Evolutionary conservation across 2,113 vertebrate species (phyloP), one percentile per base, ranked within the genome.

Genomic region (Chionodraco myersi): DNA sequence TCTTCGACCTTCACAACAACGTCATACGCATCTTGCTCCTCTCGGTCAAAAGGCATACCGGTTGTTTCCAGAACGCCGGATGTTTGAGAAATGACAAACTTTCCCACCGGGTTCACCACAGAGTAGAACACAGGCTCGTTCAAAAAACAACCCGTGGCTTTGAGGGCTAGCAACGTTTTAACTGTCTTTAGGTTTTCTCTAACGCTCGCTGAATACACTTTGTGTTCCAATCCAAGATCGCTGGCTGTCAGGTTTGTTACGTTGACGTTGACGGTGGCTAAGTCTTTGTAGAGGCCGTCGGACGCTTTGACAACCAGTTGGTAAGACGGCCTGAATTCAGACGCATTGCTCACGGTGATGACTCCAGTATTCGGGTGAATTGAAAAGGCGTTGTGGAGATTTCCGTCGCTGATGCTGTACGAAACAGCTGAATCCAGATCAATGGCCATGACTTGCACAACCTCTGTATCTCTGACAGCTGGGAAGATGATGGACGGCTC

Each of bases 41-140:
- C 98, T 0, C 97, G 89, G 88, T 99, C 97, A 88, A 99, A 97
- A 0, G 94, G 91, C 54, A 97, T 45, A 0, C 95, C 96, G 0
- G 91, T 96, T 7, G 97, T 98, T 85, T 97, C 96, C 21, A 99
- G 89, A 4, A 99, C 90, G 0, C 98, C 98, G 14, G 96, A 97
- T 1, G 97, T 95, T 12, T 73, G 85, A 36, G 96, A 92, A 79
- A 99, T 88, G 12, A 87, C 80, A 90, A 99, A 99, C 77, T 75
- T 94, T 1, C 96, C 95, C 10, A 92, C 92, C 36, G 95, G 94
- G 57, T 98, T 98, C 51, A 98, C 54, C 61, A 98, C 88, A 0
- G 95, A 95, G 72, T 95, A 99, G 44, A 86, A 83, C 62, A 99
- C 86, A 11, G 97, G 97, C 58, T 99, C 98, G 14, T 98, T 99